Percentiles rank a stretch among this genome's conserved stretches.
phyloP scores from a whole-genome alignment of 2,797 vertebrate species.

The Syngnathus rostellatus region DNA sequence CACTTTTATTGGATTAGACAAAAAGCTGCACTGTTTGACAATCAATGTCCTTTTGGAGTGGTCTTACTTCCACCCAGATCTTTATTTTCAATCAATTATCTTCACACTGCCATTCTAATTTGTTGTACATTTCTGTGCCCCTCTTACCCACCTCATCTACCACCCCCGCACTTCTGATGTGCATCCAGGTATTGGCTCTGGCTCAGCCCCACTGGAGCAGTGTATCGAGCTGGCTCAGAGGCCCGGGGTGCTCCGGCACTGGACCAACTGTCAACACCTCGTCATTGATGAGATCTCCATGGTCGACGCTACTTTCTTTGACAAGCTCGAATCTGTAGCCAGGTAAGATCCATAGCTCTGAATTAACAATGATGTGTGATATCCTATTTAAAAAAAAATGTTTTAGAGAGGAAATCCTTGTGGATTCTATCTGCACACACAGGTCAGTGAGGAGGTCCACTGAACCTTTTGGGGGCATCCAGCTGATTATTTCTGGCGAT shows the following conservation, averaged over 20 bases:
- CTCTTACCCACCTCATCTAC: not conserved
- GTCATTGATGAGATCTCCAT: slow-evolving; percentile 96
- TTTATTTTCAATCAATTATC: slow-evolving; percentile 1
- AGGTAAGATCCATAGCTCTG: slow-evolving; percentile 64
- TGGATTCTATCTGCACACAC: not conserved
- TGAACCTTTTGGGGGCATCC: slow-evolving; percentile 92
- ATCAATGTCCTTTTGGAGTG: slow-evolving; percentile 1
- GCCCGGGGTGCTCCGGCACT: slow-evolving; percentile 80
- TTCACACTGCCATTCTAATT: not conserved
- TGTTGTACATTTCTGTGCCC: slow-evolving; percentile 1
- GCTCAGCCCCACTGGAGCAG: slow-evolving; percentile 82
- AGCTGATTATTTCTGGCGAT: slow-evolving; percentile 91
- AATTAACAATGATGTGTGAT: not conserved
- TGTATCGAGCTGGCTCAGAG: slow-evolving; percentile 87
- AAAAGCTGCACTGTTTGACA: not conserved
- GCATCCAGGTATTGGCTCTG: slow-evolving; percentile 83
- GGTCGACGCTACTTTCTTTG: slow-evolving; percentile 93
- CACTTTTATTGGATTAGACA: too few relatives aligned
- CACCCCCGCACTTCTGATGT: not conserved
- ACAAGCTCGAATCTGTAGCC: slow-evolving; percentile 88
- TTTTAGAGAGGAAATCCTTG: too few relatives aligned
- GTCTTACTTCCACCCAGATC: not conserved
- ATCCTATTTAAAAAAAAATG: too few relatives aligned
- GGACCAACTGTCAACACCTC: slow-evolving; percentile 84
- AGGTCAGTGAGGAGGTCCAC: slow-evolving; percentile 81